These are phyloP conservation scores for Mustelus asterias DNA, from an alignment of 2,113 vertebrate species.

Conservation along the genomic window DNA sequence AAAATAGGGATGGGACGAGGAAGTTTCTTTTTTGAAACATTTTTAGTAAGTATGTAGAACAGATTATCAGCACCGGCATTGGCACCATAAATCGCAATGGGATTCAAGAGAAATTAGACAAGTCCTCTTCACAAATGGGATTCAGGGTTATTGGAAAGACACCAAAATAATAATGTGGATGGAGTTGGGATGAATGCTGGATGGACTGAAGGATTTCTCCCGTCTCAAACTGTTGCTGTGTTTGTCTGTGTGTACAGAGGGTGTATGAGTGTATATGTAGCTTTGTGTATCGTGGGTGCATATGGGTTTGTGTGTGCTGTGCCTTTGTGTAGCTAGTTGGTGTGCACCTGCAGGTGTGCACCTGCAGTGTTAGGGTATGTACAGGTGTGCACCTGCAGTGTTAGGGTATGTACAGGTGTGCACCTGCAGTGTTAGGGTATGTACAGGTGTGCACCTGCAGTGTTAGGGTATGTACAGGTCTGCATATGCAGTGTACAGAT, in stretches of 20 bases:
- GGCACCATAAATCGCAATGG: not conserved
- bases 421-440: no score
- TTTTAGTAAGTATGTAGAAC: not conserved
- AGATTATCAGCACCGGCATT: not conserved
- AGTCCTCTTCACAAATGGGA: not conserved
- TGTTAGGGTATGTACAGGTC: not conserved
- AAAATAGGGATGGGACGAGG: not conserved
- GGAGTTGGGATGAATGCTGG: no score
- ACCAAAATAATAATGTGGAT: not conserved
- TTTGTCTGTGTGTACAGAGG: not conserved
- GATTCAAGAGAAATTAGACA: not conserved
- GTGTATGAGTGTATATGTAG: not conserved
- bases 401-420: not conserved
- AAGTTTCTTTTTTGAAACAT: no score
- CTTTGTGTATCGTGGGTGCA: not conserved
- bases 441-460: not conserved
- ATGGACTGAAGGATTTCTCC: no score
- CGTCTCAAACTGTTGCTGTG: no score
- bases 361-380: no score
- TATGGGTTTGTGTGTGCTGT: not conserved
- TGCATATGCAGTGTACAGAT: not conserved
- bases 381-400: not conserved
- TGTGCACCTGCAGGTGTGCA: not conserved
- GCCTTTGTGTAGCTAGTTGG: not conserved
- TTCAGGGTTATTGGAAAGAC: not conserved